Evolutionary conservation across 2,888 invertebrate species (phyloP).

Genomic region (Perizoma flavofasciatum): DNA sequence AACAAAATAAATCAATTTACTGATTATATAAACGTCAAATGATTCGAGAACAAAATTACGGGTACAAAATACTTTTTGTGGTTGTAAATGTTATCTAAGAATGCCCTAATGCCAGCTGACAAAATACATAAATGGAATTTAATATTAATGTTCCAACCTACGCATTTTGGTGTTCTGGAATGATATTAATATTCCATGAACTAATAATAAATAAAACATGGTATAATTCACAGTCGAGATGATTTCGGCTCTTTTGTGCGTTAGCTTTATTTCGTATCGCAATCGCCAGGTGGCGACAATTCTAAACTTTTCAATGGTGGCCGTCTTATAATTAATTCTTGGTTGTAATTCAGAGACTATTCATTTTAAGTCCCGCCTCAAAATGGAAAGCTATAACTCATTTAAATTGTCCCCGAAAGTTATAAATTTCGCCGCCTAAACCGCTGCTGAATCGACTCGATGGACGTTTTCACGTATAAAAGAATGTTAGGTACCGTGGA

Average conservation of each 20-base stretch:
- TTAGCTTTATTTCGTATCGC: slow-evolving; percentile 50
- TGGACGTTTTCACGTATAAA: neutral
- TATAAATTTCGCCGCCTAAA: slow-evolving; percentile 46
- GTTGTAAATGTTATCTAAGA: slow-evolving; percentile 26
- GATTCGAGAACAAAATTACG: too few relatives aligned
- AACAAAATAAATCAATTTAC: neutral
- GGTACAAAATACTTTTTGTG: slow-evolving; percentile 13
- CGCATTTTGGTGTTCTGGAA: slow-evolving; percentile 32
- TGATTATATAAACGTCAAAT: neutral
- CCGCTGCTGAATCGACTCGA: slow-evolving; percentile 20
- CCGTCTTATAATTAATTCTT: slow-evolving; percentile 65
- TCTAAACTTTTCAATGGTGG: slow-evolving; percentile 60
- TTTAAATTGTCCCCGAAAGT: slow-evolving; percentile 58
- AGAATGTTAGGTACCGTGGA: neutral
- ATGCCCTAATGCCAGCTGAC: slow-evolving; percentile 30
- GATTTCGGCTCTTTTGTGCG: slow-evolving; percentile 52
- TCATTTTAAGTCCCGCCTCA: slow-evolving; percentile 49
- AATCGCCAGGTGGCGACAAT: slow-evolving; percentile 63
- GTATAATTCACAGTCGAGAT: slow-evolving; percentile 47
- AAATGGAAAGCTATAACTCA: slow-evolving; percentile 51
- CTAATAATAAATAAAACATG: slow-evolving; percentile 51
- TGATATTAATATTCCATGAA: slow-evolving; percentile 53
- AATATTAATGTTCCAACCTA: slow-evolving; percentile 39
- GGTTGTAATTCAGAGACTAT: slow-evolving; percentile 53
- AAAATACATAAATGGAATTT: slow-evolving; percentile 38